Evolutionary conservation across 2,888 invertebrate genomes (phyloP).

Genomic region (Cheilosia grossa): DNA sequence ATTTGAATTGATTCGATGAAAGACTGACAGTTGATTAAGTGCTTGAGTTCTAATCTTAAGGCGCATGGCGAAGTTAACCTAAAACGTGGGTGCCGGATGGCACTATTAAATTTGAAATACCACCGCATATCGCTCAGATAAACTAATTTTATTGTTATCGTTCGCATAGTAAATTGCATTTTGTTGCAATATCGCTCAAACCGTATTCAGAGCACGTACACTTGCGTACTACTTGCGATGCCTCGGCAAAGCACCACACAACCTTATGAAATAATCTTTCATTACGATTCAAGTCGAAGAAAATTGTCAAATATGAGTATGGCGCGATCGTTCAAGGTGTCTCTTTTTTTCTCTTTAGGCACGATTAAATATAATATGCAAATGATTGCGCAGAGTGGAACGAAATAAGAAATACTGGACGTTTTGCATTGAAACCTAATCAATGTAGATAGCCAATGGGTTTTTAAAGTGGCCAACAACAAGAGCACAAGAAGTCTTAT

Average conservation of each 20-base stretch:
- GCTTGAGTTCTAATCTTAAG: too few relatives aligned
- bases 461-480: conserved; percentile 21
- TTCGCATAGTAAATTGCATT: conserved; percentile 37
- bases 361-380: conserved; percentile 6
- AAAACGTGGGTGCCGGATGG: not conserved
- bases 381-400: conserved; percentile 1
- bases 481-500: conserved; percentile 11
- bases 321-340: conserved; percentile 52
- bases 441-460: conserved; percentile 23
- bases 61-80: not conserved
- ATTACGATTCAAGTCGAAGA: conserved; percentile 65
- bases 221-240: conserved; percentile 34
- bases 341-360: conserved; percentile 12
- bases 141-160: conserved; percentile 27
- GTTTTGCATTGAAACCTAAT: conserved; percentile 44
- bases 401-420: not conserved
- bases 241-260: conserved; percentile 1
- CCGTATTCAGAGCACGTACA: conserved; percentile 43
- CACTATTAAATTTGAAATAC: not conserved
- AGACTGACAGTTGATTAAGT: not conserved
- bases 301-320: conserved; percentile 65
- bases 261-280: conserved; percentile 52
- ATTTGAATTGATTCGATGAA: conserved; percentile 16
- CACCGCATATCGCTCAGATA: not conserved
- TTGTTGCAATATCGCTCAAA: conserved; percentile 8